These are phyloP conservation scores for Panthera uncia DNA, from an alignment of 2,113 vertebrate species.

Conservation along the genomic window DNA sequence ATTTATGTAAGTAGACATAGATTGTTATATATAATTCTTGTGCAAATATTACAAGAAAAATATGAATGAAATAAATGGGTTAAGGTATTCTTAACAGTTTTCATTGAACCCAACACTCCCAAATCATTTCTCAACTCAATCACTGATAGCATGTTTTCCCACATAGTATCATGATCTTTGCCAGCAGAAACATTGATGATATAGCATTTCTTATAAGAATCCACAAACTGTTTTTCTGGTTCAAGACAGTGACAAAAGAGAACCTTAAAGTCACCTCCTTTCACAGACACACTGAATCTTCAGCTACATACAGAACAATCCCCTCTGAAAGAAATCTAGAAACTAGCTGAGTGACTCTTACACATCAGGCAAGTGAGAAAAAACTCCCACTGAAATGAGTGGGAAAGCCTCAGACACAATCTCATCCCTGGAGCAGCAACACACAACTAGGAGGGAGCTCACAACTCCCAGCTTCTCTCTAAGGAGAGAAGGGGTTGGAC, in stretches of 20 bases:
- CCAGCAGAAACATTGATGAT: not conserved
- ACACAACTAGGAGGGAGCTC: not conserved
- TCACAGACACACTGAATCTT: not conserved
- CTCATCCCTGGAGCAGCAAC: not conserved
- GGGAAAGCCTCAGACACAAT: not conserved
- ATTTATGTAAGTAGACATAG: not conserved
- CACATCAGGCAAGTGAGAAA: not conserved
- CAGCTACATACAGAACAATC: not conserved
- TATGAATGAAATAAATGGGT: not conserved
- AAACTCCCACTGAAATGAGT: not conserved
- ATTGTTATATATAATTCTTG: not conserved
- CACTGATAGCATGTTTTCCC: not conserved
- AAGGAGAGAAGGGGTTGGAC: not conserved
- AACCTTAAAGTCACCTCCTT: not conserved
- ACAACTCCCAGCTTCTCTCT: not conserved
- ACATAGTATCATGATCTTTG: not conserved
- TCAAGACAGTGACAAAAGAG: not conserved
- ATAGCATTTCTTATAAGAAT: constrained; percentile 16
- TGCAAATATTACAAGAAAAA: not conserved
- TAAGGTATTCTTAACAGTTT: not conserved
- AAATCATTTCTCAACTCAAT: not conserved
- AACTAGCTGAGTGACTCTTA: not conserved
- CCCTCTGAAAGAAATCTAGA: not conserved
- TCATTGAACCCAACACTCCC: not conserved
- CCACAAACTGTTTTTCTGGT: not conserved